Percentiles rank a stretch among this genome's conserved stretches.
These are phyloP conservation scores for Tetraneura akinire DNA, from an alignment of 1,140 invertebrate genomes.

Conservation along the genomic window DNA sequence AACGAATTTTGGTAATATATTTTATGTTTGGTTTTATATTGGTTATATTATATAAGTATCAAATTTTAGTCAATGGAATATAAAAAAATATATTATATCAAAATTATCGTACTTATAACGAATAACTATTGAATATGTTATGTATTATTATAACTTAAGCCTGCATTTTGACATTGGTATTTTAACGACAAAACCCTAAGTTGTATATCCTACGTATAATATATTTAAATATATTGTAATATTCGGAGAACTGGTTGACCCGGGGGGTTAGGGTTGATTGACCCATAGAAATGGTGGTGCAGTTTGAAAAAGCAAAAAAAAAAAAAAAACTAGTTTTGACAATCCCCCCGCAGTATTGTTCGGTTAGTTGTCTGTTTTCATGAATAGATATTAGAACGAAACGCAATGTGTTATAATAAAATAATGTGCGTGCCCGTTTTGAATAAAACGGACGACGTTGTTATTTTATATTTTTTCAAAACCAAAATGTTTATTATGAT, in stretches of 20 bases:
- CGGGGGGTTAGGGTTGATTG: slow-evolving; percentile 1
- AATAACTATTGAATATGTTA: slow-evolving; percentile 8
- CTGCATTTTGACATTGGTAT: not conserved
- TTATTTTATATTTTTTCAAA: too few relatives aligned
- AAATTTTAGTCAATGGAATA: too few relatives aligned
- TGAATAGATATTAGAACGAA: slow-evolving; percentile 20
- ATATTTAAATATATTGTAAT: not conserved
- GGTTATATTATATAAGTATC: too few relatives aligned
- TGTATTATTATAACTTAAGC: too few relatives aligned
- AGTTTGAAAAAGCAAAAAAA: slow-evolving; percentile 4
- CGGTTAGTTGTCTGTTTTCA: not conserved
- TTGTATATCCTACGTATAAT: not conserved
- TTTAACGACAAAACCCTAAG: not conserved
- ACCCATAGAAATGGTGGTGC: not conserved
- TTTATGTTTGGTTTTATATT: too few relatives aligned
- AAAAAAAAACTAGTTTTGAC: not conserved
- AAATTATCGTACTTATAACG: too few relatives aligned
- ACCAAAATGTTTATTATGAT: too few relatives aligned
- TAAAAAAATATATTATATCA: too few relatives aligned
- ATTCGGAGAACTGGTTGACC: slow-evolving; percentile 18
- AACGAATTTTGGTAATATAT: too few relatives aligned
- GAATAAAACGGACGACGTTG: not conserved
- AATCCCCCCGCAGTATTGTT: slow-evolving; percentile 6
- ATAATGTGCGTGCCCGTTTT: not conserved
- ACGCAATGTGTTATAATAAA: not conserved